Conservation (phyloP, 1,140 invertebrate species). For the Listronotus bonariensis region DNA sequence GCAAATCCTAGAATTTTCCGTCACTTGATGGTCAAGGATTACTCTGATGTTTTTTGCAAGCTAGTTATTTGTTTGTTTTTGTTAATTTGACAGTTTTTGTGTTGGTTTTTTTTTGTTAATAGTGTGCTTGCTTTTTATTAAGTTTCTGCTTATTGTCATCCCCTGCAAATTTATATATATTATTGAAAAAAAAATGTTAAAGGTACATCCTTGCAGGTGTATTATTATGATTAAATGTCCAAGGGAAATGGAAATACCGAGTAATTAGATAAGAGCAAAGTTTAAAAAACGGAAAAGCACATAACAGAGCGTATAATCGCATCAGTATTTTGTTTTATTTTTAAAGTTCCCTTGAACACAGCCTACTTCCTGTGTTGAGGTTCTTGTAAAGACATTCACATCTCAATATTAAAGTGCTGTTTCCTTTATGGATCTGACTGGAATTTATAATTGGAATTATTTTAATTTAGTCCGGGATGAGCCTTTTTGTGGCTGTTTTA, state of each 20-base stretch:
- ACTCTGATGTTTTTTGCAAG: constrained; percentile 9
- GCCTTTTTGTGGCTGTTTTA: constrained; percentile 5
- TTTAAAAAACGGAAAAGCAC: constrained; percentile 3
- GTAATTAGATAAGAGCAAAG: constrained; percentile 1
- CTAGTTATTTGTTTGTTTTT: not conserved
- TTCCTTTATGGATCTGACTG: constrained; percentile 42
- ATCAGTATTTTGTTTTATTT: constrained; percentile 27
- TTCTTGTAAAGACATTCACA: constrained; percentile 32
- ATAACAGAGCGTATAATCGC: constrained; percentile 8
- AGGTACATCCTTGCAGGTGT: not conserved
- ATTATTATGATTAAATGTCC: not conserved
- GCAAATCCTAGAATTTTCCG: constrained; percentile 2
- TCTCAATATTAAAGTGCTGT: constrained; percentile 42
- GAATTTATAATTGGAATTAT: constrained; percentile 43
- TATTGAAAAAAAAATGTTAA: too few species aligned
- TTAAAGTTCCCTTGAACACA: constrained; percentile 37
- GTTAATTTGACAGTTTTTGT: not conserved
- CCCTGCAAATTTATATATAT: too few species aligned
- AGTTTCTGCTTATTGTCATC: too few species aligned
- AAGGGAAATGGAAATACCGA: not conserved
- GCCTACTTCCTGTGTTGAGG: constrained; percentile 39
- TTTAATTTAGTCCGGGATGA: constrained; percentile 26
- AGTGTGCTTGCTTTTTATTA: too few species aligned
- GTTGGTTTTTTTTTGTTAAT: not conserved
- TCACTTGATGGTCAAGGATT: constrained; percentile 9